These are phyloP conservation scores for Antrozous pallidus DNA, from an alignment of 2,797 vertebrate species.

Conservation along the genomic window DNA sequence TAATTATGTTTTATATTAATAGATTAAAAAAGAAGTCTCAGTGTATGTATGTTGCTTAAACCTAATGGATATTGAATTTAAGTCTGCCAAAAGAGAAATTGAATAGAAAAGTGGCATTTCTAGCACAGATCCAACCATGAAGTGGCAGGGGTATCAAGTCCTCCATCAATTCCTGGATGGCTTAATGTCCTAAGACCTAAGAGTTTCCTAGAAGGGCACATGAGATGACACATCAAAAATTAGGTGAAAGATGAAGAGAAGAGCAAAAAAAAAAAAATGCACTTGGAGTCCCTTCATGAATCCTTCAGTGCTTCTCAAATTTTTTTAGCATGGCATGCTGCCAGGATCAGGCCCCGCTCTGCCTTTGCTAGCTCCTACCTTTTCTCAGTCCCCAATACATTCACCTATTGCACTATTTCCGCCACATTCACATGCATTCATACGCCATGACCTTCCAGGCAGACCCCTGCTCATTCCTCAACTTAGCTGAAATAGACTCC, in stretches of 20 bases:
- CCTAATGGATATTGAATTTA: background rate
- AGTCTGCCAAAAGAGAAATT: background rate
- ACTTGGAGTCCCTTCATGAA: background rate
- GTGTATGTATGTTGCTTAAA: background rate
- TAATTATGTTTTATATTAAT: background rate
- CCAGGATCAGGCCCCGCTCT: background rate
- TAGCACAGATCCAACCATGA: background rate
- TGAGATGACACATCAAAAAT: background rate
- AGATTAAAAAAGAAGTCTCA: background rate
- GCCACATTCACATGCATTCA: background rate
- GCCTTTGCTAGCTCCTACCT: background rate
- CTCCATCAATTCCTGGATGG: background rate
- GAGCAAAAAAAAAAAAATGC: background rate
- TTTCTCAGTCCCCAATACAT: background rate
- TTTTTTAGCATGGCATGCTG: background rate
- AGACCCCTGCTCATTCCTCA: background rate
- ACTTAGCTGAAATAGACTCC: background rate
- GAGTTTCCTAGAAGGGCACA: background rate
- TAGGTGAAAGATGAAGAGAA: background rate
- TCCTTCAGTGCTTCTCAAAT: background rate
- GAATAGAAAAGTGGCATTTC: background rate
- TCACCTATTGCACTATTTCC: background rate
- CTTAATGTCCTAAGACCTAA: background rate
- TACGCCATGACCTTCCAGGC: no score
- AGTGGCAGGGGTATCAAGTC: background rate